Evolutionary conservation across 2,113 vertebrate species (phyloP), one percentile per base, ranked within the genome.

Genomic region (Psittacula cyanocephala): DNA sequence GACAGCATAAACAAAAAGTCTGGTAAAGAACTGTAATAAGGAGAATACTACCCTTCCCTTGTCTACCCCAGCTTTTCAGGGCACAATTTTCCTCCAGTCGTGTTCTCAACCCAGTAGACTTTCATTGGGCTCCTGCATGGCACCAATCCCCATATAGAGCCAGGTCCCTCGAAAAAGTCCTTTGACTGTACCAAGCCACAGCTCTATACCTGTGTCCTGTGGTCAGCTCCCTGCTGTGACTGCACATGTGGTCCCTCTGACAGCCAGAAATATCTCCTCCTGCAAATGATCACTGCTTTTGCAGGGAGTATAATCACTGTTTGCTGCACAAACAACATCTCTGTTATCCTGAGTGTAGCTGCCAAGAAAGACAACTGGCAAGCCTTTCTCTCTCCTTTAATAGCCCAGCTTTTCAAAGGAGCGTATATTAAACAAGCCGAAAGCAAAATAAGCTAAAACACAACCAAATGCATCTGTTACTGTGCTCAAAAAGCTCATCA

Each of bases 171-270:
- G 2, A 70, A 71, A 63, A 76, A 50, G 35, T 53, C 65, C 9
- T 68, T 85, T 10, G 62, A n/a, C 19, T 25, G n/a, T 3, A 14
- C 41, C 2, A 3, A 82, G 35, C 11, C 39, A 44, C 44, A 62
- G 22, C 6, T 77, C 71, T 89, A 24, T 35, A 62, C 3, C 41
- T 24, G 7, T 3, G 1, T 41, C 41, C 44, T 3, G 6, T 6
- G 4, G 49, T 37, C 44, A 43, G 16, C 23, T 55, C 39, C 17
- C 35, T 72, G 37, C 16, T 76, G 35, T 12, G 44, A 80, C 49
- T 2, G 3, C 0, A 0, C 5, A 3, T 1, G 1, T 16, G 17
- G 31, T 31, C 16, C 29, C 24, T 71, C 46, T 37, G 31, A 70
- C 6, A 16, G 18, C 4, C 37, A 52, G 41, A 91, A 89, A 70